Percentiles rank a stretch among this genome's conserved stretches.
Evolutionary conservation across 2,113 vertebrate species (phyloP).

Genomic region (Peucedramus taeniatus): DNA sequence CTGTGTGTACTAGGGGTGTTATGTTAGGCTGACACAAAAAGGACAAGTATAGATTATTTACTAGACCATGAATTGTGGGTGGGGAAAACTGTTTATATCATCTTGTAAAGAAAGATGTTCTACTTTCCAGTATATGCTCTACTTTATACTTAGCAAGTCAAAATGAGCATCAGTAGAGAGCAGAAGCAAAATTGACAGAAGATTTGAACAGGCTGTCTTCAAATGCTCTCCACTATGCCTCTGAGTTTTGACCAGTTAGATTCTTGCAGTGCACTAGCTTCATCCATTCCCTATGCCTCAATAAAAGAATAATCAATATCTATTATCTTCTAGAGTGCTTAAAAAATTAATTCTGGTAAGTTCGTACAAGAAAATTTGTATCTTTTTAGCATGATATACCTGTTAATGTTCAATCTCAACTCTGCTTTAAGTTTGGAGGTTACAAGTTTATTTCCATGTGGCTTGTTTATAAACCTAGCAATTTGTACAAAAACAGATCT

Average conservation of each 20-base stretch:
- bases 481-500: neutral
- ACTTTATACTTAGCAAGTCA: neutral
- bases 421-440: neutral
- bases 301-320: neutral
- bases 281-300: neutral
- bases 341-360: neutral
- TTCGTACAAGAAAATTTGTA: neutral
- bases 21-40: neutral
- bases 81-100: neutral
- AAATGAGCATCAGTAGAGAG: neutral
- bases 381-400: neutral
- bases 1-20: neutral
- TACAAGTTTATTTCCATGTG: neutral
- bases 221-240: neutral
- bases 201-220: neutral
- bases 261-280: neutral
- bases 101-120: neutral
- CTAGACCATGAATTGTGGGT: neutral
- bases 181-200: neutral
- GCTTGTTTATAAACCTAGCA: neutral
- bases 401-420: neutral
- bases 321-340: neutral
- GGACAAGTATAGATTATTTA: neutral
- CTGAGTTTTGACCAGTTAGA: neutral
- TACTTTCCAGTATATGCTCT: neutral